Base-by-base conservation (phyloP, 2,797 vertebrate species). In the Thalassophryne amazonica region DNA sequence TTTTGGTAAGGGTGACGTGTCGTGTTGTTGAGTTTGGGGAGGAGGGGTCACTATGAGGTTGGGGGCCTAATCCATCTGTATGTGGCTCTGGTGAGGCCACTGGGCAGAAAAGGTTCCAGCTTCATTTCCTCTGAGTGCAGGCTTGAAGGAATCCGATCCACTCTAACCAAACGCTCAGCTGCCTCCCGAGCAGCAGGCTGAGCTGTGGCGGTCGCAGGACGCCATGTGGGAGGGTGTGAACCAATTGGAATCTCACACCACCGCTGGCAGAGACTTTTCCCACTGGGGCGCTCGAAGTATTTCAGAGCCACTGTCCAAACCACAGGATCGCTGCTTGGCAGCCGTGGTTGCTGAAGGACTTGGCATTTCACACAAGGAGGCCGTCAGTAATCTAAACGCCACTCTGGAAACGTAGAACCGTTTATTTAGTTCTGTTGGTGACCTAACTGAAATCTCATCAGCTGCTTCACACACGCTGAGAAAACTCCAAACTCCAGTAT, bases 201-300 rank as follows among this genome's bases (percentile, higher is more conserved):
- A 19, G 18, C 28, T 3, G 38, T 34, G 5, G 30, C 24, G 36
- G 32, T 21, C 41, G 7, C 1, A 19, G 49, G 46, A 45, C 36
- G 25, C 50, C 29, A 12, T 24, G 68, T 72, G 67, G 69, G 77
- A 51, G 62, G 63, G 54, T 74, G 67, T 71, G 66, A 77, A 76
- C 50, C 58, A 25, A 16, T 54, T 63, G 68, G 71, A 79, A 69
- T 74, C 71, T 75, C 66, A 62, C 69, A 76, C 61, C 55, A 36
- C 19, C 1, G 29, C 36, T 56, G 66, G 50, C 48, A 29, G 27
- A 4, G 14, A 47, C 27, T 55, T 47, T 40, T 60, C 51, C 61
- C 43, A 9, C 60, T 6, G 28, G 57, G 71, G 42, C 13, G 17
- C 27, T 38, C 3, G 2, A 12, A 57, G 61, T 38, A 25, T 50